A percentile compares a stretch with the other conserved stretches of the same genome.
Evolutionary conservation across 2,888 invertebrate species (phyloP).

Genomic region (Agrochola circellaris): DNA sequence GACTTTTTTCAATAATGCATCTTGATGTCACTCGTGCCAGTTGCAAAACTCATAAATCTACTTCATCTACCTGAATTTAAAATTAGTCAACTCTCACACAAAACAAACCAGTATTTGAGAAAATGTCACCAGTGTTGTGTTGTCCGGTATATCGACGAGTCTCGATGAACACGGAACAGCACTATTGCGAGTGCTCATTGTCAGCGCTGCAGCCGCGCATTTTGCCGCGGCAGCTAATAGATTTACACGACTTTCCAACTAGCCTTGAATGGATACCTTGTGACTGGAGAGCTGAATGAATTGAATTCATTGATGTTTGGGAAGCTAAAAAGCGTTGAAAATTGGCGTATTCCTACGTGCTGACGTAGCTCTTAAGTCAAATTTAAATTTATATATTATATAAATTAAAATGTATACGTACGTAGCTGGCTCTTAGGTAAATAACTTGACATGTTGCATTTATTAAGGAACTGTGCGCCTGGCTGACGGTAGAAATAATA

Average conservation of each 20-base stretch:
- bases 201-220: slow-evolving; percentile 13
- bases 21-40: no score
- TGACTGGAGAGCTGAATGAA: slow-evolving; percentile 26
- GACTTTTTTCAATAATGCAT: not conserved
- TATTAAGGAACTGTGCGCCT: not conserved
- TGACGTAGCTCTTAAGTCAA: not conserved
- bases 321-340: not conserved
- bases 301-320: slow-evolving; percentile 20
- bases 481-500: not conserved
- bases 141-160: slow-evolving; percentile 17
- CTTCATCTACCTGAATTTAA: not conserved
- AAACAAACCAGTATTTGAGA: not conserved
- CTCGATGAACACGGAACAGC: slow-evolving; percentile 50
- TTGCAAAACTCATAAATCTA: not conserved
- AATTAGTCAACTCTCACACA: not conserved
- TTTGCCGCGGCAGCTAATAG: slow-evolving; percentile 30
- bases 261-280: slow-evolving; percentile 20
- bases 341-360: not conserved
- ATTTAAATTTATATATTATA: no score
- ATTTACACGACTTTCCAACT: slow-evolving; percentile 63
- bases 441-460: no score
- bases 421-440: no score
- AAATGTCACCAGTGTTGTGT: not conserved
- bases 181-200: slow-evolving; percentile 55
- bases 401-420: no score